These are phyloP conservation scores for Zenarchopterus dispar DNA, from an alignment of 2,797 vertebrate genomes.

Conservation along the genomic window DNA sequence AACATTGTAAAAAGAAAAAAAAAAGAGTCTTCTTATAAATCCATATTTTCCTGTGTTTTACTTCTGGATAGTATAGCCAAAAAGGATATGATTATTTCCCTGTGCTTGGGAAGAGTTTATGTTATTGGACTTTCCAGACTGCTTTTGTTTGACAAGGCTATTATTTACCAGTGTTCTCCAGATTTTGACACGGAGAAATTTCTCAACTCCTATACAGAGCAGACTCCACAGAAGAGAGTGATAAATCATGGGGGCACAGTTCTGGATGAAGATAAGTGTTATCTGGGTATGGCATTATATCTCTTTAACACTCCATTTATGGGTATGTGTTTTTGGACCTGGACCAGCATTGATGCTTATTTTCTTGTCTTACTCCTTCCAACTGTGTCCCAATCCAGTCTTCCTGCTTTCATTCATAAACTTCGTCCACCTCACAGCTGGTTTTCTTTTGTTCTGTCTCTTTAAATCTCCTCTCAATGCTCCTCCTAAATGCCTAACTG, in stretches of 20 bases:
- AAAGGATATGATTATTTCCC: conserved; percentile 7
- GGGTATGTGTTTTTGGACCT: conserved; percentile 25
- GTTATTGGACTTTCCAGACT: conserved; percentile 18
- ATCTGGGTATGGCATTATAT: conserved; percentile 22
- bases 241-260: conserved; percentile 25
- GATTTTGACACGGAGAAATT: neutral
- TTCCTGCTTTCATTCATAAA: conserved; percentile 79
- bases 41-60: conserved; percentile 21
- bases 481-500: conserved; percentile 15
- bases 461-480: conserved; percentile 24
- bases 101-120: conserved; percentile 7
- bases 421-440: conserved; percentile 60
- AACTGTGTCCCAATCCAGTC: conserved; percentile 61
- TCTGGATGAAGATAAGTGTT: conserved; percentile 25
- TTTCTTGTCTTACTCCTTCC: conserved; percentile 56
- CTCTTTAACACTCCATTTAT: conserved; percentile 23
- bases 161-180: conserved; percentile 17
- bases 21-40: conserved; percentile 25
- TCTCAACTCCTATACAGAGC: conserved; percentile 19
- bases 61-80: neutral
- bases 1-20: conserved; percentile 12
- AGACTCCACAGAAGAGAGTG: neutral
- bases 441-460: conserved; percentile 37
- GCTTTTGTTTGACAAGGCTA: conserved; percentile 38
- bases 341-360: conserved; percentile 58